These are phyloP conservation scores for Lithobates pipiens DNA, from an alignment of 2,797 vertebrate genomes.

Conservation along the genomic window DNA sequence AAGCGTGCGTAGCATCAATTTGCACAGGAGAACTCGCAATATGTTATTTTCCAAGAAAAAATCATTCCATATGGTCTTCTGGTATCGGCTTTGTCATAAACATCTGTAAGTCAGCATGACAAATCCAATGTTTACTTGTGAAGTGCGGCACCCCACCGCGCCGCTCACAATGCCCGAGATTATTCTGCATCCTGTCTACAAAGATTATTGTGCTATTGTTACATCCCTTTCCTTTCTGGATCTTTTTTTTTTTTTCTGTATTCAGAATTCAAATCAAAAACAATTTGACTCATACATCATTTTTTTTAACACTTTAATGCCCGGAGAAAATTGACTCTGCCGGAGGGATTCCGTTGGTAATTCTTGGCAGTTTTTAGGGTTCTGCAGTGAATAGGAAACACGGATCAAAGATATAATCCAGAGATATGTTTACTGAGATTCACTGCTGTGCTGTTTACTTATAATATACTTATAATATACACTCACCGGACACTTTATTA, in stretches of 20 bases:
- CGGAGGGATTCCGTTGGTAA: no score
- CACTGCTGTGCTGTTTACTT: no score
- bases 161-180: neutral
- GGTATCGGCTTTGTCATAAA: neutral
- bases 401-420: no score
- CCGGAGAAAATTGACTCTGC: no score
- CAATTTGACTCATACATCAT: no score
- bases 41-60: constrained; percentile 6
- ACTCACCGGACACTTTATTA: no score
- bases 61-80: neutral
- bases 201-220: constrained; percentile 31
- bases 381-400: no score
- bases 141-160: constrained; percentile 13
- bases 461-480: no score
- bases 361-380: no score
- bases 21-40: neutral
- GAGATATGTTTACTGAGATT: no score
- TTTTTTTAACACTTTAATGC: no score
- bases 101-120: constrained; percentile 30
- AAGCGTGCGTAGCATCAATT: no score
- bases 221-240: constrained; percentile 9
- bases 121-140: constrained; percentile 12
- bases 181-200: constrained; percentile 23
- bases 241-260: neutral
- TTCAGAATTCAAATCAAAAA: neutral